phyloP scores from a whole-genome alignment of 2,113 vertebrate species.

The Catharus bicknelli region DNA sequence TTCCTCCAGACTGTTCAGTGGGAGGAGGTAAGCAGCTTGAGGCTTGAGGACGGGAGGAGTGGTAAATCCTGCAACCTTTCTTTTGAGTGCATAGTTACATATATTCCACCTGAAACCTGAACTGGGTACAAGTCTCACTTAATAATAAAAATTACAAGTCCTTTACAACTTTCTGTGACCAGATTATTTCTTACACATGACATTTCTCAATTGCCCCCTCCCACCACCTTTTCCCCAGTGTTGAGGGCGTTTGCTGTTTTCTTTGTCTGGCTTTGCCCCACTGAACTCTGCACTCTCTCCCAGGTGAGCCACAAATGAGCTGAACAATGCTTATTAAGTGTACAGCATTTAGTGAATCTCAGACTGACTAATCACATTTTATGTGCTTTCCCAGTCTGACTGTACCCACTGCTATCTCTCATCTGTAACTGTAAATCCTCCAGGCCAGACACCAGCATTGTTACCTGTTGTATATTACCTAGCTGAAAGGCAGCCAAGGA shows the following conservation, averaged over 20 bases:
- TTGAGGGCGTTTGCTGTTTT: fast-evolving
- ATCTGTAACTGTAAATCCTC: not conserved
- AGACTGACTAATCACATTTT: slow-evolving; percentile 9
- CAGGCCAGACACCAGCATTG: not conserved
- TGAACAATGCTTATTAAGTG: not conserved
- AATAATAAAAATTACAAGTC: not conserved
- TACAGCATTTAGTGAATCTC: not conserved
- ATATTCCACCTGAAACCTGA: not conserved
- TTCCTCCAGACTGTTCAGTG: not conserved
- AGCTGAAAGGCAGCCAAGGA: not conserved
- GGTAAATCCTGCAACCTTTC: not conserved
- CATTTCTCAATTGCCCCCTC: not conserved
- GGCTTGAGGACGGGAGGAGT: not conserved
- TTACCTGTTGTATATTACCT: not conserved
- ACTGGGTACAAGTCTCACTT: not conserved
- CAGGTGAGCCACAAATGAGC: not conserved
- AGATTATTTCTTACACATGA: not conserved
- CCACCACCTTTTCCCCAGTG: not conserved
- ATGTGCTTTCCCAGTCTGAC: not conserved
- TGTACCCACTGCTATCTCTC: not conserved
- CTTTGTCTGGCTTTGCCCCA: not conserved
- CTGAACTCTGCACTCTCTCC: not conserved
- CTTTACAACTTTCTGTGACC: not conserved
- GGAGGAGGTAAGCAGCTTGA: not conserved
- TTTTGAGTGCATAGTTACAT: not conserved